A percentile compares a stretch with the other conserved stretches of the same genome.
Conservation (phyloP, 2,888 invertebrate genomes). For the Lithodes maja region DNA sequence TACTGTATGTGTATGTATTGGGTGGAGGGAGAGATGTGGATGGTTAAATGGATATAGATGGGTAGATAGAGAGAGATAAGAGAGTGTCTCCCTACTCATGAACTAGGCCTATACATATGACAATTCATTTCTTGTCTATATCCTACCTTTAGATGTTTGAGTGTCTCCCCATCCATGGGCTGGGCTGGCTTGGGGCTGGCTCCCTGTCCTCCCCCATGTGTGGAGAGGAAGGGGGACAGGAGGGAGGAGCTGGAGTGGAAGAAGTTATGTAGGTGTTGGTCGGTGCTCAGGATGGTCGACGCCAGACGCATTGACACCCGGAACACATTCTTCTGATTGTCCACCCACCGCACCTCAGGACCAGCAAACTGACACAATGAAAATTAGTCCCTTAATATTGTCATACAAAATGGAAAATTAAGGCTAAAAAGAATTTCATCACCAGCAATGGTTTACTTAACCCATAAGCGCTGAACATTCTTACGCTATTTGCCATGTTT, state of each 20-base stretch:
- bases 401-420: too few relatives aligned
- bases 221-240: constrained; percentile 76
- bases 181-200: constrained; percentile 49
- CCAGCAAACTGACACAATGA: constrained; percentile 80
- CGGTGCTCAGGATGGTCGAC: constrained; percentile 93
- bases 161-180: constrained; percentile 63
- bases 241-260: constrained; percentile 90
- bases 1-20: too few relatives aligned
- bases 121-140: too few relatives aligned
- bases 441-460: too few relatives aligned
- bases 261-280: constrained; percentile 90
- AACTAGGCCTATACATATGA: neutral
- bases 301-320: constrained; percentile 87
- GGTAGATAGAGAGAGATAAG: too few relatives aligned
- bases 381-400: neutral
- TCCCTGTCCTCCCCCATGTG: constrained; percentile 40
- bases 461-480: too few relatives aligned
- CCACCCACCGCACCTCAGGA: constrained; percentile 95
- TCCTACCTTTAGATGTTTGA: constrained; percentile 62
- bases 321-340: constrained; percentile 91
- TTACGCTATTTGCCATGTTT: too few relatives aligned
- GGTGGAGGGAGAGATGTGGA: too few relatives aligned
- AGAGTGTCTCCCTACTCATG: neutral
- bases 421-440: too few relatives aligned
- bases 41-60: too few relatives aligned